Conservation (phyloP, 1,140 invertebrate species). For the Doryteuthis pealeii region DNA sequence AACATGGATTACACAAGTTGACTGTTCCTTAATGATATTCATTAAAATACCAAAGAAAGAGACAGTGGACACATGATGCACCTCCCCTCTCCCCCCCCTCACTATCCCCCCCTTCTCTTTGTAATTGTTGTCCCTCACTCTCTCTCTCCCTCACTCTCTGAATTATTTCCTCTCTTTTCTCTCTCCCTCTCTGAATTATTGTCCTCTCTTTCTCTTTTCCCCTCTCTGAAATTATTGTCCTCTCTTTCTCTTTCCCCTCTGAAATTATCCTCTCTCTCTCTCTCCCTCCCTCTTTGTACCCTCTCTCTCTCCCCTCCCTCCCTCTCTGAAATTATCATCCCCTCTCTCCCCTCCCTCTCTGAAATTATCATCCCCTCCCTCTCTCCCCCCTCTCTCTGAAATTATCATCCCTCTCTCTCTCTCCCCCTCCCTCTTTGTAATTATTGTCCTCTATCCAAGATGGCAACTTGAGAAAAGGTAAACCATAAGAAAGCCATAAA, state of each 20-base stretch:
- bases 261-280: not conserved
- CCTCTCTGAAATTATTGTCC: not conserved
- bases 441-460: too few relatives aligned
- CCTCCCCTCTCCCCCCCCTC: too few relatives aligned
- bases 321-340: not conserved
- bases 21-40: too few relatives aligned
- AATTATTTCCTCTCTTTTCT: not conserved
- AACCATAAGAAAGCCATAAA: too few relatives aligned
- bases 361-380: not conserved
- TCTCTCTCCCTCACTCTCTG: not conserved
- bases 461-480: too few relatives aligned
- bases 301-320: not conserved
- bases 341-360: not conserved
- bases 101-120: not conserved
- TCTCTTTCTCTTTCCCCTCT: not conserved
- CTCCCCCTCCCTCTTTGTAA: not conserved
- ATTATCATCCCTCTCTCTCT: not conserved
- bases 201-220: not conserved
- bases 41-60: too few relatives aligned
- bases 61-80: too few relatives aligned
- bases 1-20: too few relatives aligned
- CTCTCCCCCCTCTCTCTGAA: not conserved
- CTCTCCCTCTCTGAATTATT: not conserved
- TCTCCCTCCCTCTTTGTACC: not conserved
- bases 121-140: not conserved